Conservation (phyloP, 2,113 vertebrate genomes). For the Lichenostomus cassidix region DNA sequence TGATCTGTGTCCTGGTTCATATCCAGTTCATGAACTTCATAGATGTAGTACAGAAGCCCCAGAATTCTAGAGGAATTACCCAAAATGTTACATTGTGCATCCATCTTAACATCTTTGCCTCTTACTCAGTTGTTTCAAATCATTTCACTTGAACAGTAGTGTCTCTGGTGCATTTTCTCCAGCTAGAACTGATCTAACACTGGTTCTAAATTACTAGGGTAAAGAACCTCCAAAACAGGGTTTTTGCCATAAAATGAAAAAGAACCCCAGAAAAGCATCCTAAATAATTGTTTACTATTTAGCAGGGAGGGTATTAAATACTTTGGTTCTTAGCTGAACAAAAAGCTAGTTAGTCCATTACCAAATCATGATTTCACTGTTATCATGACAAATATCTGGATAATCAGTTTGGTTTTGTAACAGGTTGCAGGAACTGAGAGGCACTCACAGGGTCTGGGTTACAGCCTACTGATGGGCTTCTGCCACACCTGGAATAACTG, state of each 20-base stretch:
- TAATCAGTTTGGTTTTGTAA: not conserved
- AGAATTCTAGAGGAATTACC: not conserved
- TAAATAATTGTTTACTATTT: not conserved
- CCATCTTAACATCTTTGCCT: not conserved
- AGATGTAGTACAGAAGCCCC: not conserved
- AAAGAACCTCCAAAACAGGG: not conserved
- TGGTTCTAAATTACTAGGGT: not conserved
- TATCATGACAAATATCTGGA: not conserved
- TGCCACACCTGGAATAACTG: not conserved
- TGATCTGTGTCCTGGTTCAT: not conserved
- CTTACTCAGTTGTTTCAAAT: not conserved
- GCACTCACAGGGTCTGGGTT: not conserved
- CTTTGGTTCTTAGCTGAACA: not conserved
- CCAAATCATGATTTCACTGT: not conserved
- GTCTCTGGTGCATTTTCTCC: not conserved
- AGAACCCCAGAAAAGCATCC: not conserved
- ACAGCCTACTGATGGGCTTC: not conserved
- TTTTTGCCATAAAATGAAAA: not conserved
- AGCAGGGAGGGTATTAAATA: not conserved
- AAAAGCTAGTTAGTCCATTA: not conserved
- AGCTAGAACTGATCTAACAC: not conserved
- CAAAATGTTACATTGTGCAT: not conserved
- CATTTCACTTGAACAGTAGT: not conserved
- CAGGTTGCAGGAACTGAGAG: not conserved
- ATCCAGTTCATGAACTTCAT: not conserved